Evolutionary conservation across 1,140 invertebrate species (phyloP).

Genomic region (Solen grandis): DNA sequence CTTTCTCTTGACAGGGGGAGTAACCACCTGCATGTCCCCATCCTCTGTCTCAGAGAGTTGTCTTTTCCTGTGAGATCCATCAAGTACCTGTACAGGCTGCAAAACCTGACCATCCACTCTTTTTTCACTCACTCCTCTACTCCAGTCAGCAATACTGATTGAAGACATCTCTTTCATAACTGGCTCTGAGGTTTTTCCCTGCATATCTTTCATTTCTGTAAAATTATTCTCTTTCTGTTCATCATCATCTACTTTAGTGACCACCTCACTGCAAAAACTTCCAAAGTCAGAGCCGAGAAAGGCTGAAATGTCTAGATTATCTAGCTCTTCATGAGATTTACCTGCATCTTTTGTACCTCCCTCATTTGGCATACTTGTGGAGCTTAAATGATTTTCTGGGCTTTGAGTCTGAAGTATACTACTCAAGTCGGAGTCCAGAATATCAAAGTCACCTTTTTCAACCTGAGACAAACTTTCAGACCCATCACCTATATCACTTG

Average conservation of each 20-base stretch:
- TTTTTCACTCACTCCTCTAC: slow-evolving; percentile 16
- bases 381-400: too few species aligned
- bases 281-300: neutral
- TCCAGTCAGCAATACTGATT: slow-evolving; percentile 33
- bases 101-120: neutral
- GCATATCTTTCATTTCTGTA: too few species aligned
- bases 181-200: too few species aligned
- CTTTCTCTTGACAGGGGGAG: slow-evolving; percentile 33
- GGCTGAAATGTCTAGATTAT: too few species aligned
- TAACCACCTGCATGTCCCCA: neutral
- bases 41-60: neutral
- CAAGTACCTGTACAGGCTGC: slow-evolving; percentile 37
- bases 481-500: too few species aligned
- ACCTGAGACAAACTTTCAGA: neutral
- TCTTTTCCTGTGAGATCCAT: neutral
- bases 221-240: too few species aligned
- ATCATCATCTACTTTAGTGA: neutral
- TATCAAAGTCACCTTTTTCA: slow-evolving; percentile 39
- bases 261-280: neutral
- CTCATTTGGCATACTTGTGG: too few species aligned
- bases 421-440: slow-evolving; percentile 39
- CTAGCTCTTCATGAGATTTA: too few species aligned
- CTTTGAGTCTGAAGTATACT: too few species aligned
- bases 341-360: too few species aligned
- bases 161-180: too few species aligned